These are phyloP conservation scores for Hololepta plana DNA, from an alignment of 2,888 invertebrate genomes.

Conservation along the genomic window DNA sequence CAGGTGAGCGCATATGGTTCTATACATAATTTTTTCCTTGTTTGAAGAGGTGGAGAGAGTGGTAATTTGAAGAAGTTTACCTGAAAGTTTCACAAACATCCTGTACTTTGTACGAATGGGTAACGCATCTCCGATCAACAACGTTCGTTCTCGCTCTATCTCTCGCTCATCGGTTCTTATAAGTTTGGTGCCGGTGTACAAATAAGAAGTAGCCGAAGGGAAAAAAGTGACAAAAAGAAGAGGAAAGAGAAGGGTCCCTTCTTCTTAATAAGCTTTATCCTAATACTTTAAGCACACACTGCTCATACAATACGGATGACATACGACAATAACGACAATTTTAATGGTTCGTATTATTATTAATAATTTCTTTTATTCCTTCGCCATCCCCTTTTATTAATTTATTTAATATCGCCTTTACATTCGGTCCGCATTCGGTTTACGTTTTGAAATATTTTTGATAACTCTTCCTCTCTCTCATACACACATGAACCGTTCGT, in stretches of 20 bases:
- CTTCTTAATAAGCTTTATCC: constrained; percentile 3
- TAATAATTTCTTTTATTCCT: no score
- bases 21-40: no score
- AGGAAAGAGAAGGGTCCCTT: background rate
- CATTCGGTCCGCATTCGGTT: no score
- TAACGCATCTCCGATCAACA: constrained; percentile 17
- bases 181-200: constrained; percentile 15
- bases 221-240: no score
- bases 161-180: no score
- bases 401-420: no score
- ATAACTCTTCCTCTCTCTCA: no score
- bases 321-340: constrained; percentile 23
- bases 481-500: no score
- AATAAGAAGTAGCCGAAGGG: background rate
- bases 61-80: constrained; percentile 9
- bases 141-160: no score
- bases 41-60: no score
- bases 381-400: no score
- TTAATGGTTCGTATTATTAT: constrained; percentile 16
- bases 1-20: constrained; percentile 8
- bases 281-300: constrained; percentile 18
- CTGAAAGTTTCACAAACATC: constrained; percentile 23
- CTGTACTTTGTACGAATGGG: constrained; percentile 25
- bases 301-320: constrained; percentile 18
- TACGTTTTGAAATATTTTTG: no score